Evolutionary conservation across 2,113 vertebrate species (phyloP), one percentile per base, ranked within the genome.

Genomic region (Salvelinus namaycush): DNA sequence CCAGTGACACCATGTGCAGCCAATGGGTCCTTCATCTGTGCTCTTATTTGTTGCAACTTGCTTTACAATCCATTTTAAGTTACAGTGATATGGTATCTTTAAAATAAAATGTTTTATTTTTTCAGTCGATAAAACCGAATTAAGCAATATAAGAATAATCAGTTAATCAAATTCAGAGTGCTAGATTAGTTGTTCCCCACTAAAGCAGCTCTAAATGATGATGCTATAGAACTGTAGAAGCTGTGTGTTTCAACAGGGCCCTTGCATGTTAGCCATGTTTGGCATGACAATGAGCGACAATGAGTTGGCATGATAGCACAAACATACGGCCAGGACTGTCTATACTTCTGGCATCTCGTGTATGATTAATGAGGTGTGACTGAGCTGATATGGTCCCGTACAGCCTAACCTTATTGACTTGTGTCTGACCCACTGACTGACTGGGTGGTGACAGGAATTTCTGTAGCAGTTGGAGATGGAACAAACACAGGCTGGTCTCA

Each of bases 321-420:
- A 54, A 54, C 14, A 18, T 22, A 62, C 2, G 16, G 16, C 16
- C 29, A 14, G 29, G 13, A 16, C 24, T 31, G 16, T 57, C 29
- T 72, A 57, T 20, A 22, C 13, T 62, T 6, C 16, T 22, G 14
- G 5, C 18, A 44, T 74, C 26, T 48, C 26, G 51, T 65, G 3
- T 74, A 57, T 66, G 76, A 27, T 82, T 72, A 79, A 83, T 62
- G 34, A 76, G 69, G 74, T 48, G 18, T 77, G 69, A 34, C 62
- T 73, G 29, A 79, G 70, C 70, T 71, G 48, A 76, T 74, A 57
- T 67, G 76, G 48, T 44, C 39, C 39, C 11, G 39, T 44, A 44
- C 39, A 44, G 39, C 60, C 39, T 48, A 22, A 67, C 8, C 24
- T 74, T 66, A 79, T 49, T 12, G 27, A 24, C n/a, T 34, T 76